These are phyloP conservation scores for Eurytoma californica DNA, from an alignment of 2,888 invertebrate genomes.

Conservation along the genomic window DNA sequence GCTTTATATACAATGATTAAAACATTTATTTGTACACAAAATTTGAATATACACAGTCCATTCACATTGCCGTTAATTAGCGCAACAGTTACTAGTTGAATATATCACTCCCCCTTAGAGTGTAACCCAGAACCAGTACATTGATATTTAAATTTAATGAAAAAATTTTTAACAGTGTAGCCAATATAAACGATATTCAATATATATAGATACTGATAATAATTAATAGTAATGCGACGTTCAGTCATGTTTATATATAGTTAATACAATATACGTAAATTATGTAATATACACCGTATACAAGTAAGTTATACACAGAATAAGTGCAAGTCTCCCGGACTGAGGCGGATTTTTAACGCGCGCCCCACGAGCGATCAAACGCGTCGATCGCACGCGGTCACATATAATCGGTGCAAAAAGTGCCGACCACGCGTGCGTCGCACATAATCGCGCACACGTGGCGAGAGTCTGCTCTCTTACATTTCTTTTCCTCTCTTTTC, in stretches of 20 bases:
- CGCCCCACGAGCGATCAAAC: constrained; percentile 10
- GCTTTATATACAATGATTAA: too few relatives aligned
- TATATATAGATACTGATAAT: constrained; percentile 42
- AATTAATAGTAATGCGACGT: constrained; percentile 63
- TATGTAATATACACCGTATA: constrained; percentile 56
- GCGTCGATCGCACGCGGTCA: constrained; percentile 1
- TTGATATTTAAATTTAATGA: too few relatives aligned
- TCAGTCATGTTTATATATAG: constrained; percentile 57
- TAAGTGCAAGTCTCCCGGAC: constrained; percentile 67
- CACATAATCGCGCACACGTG: not conserved
- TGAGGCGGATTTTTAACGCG: constrained; percentile 59
- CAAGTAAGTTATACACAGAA: constrained; percentile 62
- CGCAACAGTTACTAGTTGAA: too few relatives aligned
- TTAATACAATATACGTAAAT: constrained; percentile 48
- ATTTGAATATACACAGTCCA: too few relatives aligned
- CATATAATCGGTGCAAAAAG: constrained; percentile 26
- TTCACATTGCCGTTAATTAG: too few relatives aligned
- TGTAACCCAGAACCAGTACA: too few relatives aligned
- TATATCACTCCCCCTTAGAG: too few relatives aligned
- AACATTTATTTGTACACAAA: too few relatives aligned
- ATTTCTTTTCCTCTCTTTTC: too few relatives aligned
- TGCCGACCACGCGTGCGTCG: not conserved
- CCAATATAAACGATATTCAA: constrained; percentile 2
- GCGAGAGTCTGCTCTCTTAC: too few relatives aligned
- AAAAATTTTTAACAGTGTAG: too few relatives aligned